A percentile compares a stretch with the other conserved stretches of the same genome.
Evolutionary conservation across 2,113 vertebrate species (phyloP).

Genomic region (Notarius quadriscutis): DNA sequence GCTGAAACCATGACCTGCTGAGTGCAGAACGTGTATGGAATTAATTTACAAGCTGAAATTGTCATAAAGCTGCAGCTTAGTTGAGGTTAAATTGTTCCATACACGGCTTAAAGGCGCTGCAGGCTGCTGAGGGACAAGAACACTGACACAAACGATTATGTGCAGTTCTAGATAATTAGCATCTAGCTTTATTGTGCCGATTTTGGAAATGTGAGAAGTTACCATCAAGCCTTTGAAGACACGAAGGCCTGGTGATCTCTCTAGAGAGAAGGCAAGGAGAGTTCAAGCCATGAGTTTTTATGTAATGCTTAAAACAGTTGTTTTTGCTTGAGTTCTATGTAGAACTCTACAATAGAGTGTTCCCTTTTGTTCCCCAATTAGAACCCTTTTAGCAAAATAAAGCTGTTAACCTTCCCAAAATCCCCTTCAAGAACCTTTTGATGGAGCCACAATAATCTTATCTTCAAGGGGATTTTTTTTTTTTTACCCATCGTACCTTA

Average conservation of each 20-base stretch:
- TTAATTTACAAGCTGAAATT: slow-evolving; percentile 26
- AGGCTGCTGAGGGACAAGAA: slow-evolving; percentile 5
- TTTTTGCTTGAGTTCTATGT: background rate
- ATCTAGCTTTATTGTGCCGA: background rate
- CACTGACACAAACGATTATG: background rate
- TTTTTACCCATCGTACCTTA: too few species aligned
- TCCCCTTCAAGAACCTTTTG: background rate
- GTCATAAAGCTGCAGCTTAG: slow-evolving; percentile 17
- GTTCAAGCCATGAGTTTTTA: background rate
- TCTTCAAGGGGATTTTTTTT: too few species aligned
- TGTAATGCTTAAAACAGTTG: background rate
- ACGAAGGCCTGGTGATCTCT: background rate
- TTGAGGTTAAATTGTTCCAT: slow-evolving; percentile 33
- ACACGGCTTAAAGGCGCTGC: slow-evolving; percentile 11
- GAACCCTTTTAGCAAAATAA: background rate
- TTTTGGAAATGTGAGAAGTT: background rate
- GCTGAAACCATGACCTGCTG: slow-evolving; percentile 33
- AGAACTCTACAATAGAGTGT: background rate
- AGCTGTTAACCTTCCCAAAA: background rate
- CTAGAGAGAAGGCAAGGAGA: background rate
- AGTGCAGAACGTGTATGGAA: slow-evolving; percentile 17
- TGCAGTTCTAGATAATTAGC: background rate
- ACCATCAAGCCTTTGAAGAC: background rate
- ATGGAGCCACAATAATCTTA: background rate
- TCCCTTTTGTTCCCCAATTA: background rate